Percentiles rank a stretch among this genome's conserved stretches.
These are phyloP conservation scores for Yasuhikotakia modesta DNA, from an alignment of 2,797 vertebrate genomes.

Conservation along the genomic window DNA sequence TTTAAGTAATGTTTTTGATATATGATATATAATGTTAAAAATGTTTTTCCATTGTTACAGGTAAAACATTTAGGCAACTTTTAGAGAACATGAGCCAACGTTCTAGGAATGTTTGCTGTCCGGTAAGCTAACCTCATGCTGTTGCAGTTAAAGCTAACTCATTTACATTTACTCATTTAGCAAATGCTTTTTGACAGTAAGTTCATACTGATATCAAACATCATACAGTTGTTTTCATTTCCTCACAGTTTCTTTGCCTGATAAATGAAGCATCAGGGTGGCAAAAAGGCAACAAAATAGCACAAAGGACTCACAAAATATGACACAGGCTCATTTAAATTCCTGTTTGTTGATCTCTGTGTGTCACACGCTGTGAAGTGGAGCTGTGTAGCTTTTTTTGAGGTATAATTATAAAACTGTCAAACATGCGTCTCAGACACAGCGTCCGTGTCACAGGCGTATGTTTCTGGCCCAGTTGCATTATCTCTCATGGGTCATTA, in stretches of 20 bases:
- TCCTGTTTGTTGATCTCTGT: constrained; percentile 46
- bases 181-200: too few relatives aligned
- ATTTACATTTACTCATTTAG: too few relatives aligned
- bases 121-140: neutral
- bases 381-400: constrained; percentile 38
- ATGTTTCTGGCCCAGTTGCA: constrained; percentile 36
- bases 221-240: constrained; percentile 49
- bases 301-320: constrained; percentile 36
- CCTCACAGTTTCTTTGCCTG: constrained; percentile 47
- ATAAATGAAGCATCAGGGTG: constrained; percentile 43
- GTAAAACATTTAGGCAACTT: too few relatives aligned
- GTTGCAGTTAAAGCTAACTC: neutral
- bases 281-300: constrained; percentile 43
- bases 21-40: too few relatives aligned
- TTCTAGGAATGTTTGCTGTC: too few relatives aligned
- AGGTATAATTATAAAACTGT: constrained; percentile 56
- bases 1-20: too few relatives aligned
- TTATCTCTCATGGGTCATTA: constrained; percentile 45
- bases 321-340: constrained; percentile 47
- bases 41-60: too few relatives aligned
- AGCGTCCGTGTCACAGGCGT: constrained; percentile 24
- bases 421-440: constrained; percentile 39
- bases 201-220: constrained; percentile 25
- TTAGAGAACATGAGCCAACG: too few relatives aligned
- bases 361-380: constrained; percentile 42